phyloP scores from a whole-genome alignment of 1,140 invertebrate species.

The Drosophila littoralis region DNA sequence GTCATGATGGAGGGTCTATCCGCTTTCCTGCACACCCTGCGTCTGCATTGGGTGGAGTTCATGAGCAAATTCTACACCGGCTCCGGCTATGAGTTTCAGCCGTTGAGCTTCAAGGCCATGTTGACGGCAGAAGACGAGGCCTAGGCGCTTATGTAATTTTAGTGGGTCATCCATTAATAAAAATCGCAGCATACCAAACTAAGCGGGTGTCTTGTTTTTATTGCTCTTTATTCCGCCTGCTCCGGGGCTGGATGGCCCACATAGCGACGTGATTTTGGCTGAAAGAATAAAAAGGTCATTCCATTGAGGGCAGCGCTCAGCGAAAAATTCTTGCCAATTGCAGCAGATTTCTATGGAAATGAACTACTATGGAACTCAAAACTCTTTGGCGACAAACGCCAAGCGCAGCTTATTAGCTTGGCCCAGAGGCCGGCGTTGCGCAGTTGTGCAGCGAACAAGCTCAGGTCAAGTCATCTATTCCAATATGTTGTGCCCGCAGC shows the following conservation, averaged over 20 bases:
- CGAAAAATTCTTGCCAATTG: constrained; percentile 72
- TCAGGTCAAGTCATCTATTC: constrained; percentile 35
- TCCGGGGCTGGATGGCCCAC: constrained; percentile 50
- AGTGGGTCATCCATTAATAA: constrained; percentile 73
- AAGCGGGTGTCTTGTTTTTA: constrained; percentile 32
- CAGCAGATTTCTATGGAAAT: constrained; percentile 59
- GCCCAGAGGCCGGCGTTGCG: constrained; percentile 10
- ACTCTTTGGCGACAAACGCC: constrained; percentile 30
- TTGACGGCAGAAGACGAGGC: constrained; percentile 86
- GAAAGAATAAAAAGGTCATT: constrained; percentile 59
- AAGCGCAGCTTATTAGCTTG: constrained; percentile 61
- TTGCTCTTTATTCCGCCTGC: not conserved
- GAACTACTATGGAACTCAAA: constrained; percentile 40
- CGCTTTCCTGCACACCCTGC: constrained; percentile 98
- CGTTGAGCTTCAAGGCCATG: constrained; percentile 96
- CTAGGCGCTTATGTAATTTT: constrained; percentile 46
- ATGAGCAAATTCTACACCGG: constrained; percentile 99
- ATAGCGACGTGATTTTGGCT: constrained; percentile 52
- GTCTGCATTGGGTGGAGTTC: constrained; percentile 99
- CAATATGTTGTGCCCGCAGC: constrained; percentile 39
- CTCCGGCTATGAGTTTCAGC: constrained; percentile 94
- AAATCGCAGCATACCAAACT: constrained; percentile 54
- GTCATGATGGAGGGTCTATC: constrained; percentile 99
- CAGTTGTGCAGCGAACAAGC: constrained; percentile 58
- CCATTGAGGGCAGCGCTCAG: constrained; percentile 75